Evolutionary conservation across 2,113 vertebrate genomes (phyloP).

Genomic region (Melanostigma gelatinosum): DNA sequence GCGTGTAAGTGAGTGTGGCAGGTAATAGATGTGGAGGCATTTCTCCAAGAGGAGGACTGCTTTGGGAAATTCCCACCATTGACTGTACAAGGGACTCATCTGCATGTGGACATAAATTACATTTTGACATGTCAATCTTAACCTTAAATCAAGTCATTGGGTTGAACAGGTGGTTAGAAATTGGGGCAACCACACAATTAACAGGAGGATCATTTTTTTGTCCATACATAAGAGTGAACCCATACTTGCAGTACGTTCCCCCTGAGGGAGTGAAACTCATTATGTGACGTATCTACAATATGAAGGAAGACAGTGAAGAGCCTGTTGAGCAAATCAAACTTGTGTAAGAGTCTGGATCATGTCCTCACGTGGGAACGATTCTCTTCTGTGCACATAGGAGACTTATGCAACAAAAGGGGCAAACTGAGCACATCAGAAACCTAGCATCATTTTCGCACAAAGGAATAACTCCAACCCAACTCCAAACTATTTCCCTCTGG

Average conservation of each 20-base stretch:
- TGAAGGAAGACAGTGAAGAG: constrained; percentile 10
- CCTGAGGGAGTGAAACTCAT: constrained; percentile 10
- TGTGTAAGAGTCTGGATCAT: constrained; percentile 4
- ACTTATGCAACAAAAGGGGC: neutral
- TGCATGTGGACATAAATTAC: constrained; percentile 10
- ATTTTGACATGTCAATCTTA: neutral
- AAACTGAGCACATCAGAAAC: neutral
- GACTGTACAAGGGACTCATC: constrained; percentile 8
- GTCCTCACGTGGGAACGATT: neutral
- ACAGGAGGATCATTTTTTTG: neutral
- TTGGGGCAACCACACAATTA: neutral
- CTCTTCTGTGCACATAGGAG: neutral
- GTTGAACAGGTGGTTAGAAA: neutral
- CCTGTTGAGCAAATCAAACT: constrained; percentile 3
- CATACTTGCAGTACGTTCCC: neutral
- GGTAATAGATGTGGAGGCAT: constrained; percentile 78
- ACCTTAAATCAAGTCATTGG: neutral
- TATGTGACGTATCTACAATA: constrained; percentile 3
- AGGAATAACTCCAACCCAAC: neutral
- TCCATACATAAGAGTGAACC: neutral
- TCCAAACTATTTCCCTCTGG: neutral
- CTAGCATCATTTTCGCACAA: neutral
- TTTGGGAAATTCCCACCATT: constrained; percentile 63
- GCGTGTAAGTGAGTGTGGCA: constrained; percentile 85
- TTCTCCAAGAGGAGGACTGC: constrained; percentile 65